phyloP scores from a whole-genome alignment of 2,113 vertebrate species.

The Camarhynchus parvulus region DNA sequence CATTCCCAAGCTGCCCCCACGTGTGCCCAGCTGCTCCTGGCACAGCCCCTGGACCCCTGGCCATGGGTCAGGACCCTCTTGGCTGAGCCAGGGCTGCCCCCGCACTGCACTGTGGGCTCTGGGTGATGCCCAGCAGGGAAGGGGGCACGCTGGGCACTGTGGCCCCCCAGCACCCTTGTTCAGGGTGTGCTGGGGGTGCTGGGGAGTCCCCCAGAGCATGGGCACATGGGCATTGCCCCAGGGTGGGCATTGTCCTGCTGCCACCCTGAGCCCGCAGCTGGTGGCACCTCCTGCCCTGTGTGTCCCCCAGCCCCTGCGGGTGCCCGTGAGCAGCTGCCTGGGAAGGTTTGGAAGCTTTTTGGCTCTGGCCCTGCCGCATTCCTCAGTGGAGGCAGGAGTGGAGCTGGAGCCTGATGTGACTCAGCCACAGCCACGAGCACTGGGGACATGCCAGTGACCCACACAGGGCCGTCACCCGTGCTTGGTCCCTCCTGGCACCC shows the following conservation, averaged over 20 bases:
- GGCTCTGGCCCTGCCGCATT: neutral
- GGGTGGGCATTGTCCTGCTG: neutral
- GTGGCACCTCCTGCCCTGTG: neutral
- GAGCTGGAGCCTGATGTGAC: neutral
- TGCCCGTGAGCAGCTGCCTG: neutral
- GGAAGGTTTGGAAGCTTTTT: neutral
- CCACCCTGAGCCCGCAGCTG: accelerated
- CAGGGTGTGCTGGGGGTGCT: neutral
- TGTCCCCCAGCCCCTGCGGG: neutral
- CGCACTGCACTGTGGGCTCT: accelerated
- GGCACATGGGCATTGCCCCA: accelerated
- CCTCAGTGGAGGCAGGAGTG: neutral
- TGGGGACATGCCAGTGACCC: neutral
- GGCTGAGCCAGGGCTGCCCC: neutral
- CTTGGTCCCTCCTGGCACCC: neutral
- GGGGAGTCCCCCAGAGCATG: accelerated
- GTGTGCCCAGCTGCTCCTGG: neutral
- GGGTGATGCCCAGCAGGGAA: neutral
- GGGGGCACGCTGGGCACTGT: neutral
- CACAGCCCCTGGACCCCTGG: neutral
- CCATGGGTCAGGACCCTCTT: neutral
- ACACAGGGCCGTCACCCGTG: accelerated
- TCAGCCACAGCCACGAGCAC: neutral
- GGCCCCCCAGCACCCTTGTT: accelerated
- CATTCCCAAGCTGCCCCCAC: neutral